Evolutionary conservation across 2,113 vertebrate genomes (phyloP).

Genomic region (Corydoras maculifer): DNA sequence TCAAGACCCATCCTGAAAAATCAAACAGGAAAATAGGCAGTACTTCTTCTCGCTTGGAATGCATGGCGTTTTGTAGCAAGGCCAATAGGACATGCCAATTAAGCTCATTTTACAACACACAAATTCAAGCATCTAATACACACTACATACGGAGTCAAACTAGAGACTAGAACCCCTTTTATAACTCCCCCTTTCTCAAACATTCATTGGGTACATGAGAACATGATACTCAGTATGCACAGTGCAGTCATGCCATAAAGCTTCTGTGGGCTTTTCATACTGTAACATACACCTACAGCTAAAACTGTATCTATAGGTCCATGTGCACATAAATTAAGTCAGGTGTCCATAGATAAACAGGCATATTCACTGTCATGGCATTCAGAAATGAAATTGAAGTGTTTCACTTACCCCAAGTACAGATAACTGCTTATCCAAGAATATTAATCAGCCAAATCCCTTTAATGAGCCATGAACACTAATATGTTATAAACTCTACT

Average conservation of each 20-base stretch:
- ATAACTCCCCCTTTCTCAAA: too few species aligned
- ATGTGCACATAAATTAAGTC: conserved; percentile 5
- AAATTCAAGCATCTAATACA: conserved; percentile 9
- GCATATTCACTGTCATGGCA: too few species aligned
- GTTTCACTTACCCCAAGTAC: too few species aligned
- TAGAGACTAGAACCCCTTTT: not conserved
- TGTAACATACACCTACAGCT: conserved; percentile 19
- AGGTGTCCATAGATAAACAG: not conserved
- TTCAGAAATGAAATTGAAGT: too few species aligned
- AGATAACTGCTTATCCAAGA: too few species aligned
- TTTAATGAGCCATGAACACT: too few species aligned
- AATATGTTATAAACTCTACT: too few species aligned
- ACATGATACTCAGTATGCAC: conserved; percentile 11
- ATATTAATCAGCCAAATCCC: too few species aligned
- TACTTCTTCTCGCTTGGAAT: conserved; percentile 38
- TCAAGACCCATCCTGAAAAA: too few species aligned
- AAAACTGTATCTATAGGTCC: not conserved
- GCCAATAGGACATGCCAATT: conserved; percentile 41
- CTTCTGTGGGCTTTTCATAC: conserved; percentile 19
- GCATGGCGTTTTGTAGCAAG: conserved; percentile 32
- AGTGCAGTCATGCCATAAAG: conserved; percentile 1
- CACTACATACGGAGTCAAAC: not conserved
- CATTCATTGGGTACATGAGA: conserved; percentile 13
- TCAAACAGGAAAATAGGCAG: conserved; percentile 25
- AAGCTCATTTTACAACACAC: conserved; percentile 21